These are phyloP conservation scores for Motacilla alba DNA, from an alignment of 2,113 vertebrate genomes.

Conservation along the genomic window DNA sequence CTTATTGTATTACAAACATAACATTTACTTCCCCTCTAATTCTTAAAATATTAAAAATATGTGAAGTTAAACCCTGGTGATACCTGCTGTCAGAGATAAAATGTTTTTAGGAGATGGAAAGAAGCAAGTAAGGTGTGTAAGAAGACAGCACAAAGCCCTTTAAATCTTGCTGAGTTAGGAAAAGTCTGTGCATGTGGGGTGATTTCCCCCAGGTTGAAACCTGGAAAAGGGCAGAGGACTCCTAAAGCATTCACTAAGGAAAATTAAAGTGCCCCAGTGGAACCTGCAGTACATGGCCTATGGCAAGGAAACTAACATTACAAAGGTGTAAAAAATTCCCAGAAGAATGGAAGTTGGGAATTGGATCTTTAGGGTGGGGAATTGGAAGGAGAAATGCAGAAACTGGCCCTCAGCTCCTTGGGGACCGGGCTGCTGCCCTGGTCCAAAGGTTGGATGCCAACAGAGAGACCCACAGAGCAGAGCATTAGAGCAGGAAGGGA, in stretches of 20 bases:
- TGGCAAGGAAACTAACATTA: not conserved
- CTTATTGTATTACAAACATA: not conserved
- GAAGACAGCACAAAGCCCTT: not conserved
- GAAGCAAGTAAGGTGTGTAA: not conserved
- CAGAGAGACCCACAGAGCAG: not conserved
- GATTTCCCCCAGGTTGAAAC: not conserved
- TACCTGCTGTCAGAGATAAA: not conserved
- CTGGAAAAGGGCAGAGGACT: not conserved
- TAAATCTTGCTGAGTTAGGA: not conserved
- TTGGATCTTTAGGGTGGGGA: not conserved
- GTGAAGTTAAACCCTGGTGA: not conserved
- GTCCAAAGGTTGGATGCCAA: not conserved
- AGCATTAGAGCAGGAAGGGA: not conserved
- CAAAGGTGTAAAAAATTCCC: not conserved
- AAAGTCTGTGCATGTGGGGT: not conserved
- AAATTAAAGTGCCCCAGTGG: not conserved
- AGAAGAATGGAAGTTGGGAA: not conserved
- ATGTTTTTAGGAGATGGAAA: not conserved
- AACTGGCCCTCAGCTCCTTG: not conserved
- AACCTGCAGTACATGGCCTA: not conserved
- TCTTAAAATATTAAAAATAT: not conserved
- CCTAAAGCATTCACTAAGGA: not conserved
- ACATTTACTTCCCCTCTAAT: not conserved
- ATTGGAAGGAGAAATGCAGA: not conserved
- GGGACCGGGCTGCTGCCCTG: rapidly evolving